phyloP scores from a whole-genome alignment of 2,797 vertebrate genomes.

The Moxostoma hubbsi region DNA sequence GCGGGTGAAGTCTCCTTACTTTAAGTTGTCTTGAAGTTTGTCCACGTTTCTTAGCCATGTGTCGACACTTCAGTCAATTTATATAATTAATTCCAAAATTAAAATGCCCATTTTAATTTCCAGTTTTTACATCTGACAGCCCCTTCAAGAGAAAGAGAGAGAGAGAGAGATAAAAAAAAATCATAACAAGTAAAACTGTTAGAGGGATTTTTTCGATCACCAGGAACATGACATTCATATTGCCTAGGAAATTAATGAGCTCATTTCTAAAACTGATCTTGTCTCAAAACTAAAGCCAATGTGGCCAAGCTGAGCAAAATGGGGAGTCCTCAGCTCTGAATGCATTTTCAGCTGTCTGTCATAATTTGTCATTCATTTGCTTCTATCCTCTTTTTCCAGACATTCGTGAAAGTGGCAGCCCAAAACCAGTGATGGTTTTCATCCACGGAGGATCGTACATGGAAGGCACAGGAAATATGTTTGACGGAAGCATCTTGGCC shows the following conservation, averaged over 20 bases:
- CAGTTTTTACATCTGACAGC: background rate
- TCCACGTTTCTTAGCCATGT: background rate
- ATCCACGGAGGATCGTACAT: constrained; percentile 99
- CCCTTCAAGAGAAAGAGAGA: background rate
- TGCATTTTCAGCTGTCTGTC: constrained; percentile 67
- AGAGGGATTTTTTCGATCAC: constrained; percentile 50
- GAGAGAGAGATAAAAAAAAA: background rate
- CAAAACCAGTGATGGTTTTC: constrained; percentile 99
- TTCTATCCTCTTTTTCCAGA: constrained; percentile 79
- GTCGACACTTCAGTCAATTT: background rate
- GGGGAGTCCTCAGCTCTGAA: constrained; percentile 64
- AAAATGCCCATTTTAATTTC: constrained; percentile 14
- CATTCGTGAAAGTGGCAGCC: constrained; percentile 98
- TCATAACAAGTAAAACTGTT: background rate
- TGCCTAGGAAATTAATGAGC: constrained; percentile 66
- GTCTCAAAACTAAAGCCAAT: constrained; percentile 50
- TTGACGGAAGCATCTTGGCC: constrained; percentile 98
- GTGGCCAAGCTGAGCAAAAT: constrained; percentile 50
- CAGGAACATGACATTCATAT: constrained; percentile 63
- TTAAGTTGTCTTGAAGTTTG: background rate
- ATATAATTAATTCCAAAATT: constrained; percentile 15
- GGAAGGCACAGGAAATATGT: constrained; percentile 99
- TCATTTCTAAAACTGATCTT: constrained; percentile 66
- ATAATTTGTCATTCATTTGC: constrained; percentile 70
- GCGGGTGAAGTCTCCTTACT: background rate